These are phyloP conservation scores for Cathartes aura DNA, from an alignment of 2,113 vertebrate genomes.

Conservation along the genomic window DNA sequence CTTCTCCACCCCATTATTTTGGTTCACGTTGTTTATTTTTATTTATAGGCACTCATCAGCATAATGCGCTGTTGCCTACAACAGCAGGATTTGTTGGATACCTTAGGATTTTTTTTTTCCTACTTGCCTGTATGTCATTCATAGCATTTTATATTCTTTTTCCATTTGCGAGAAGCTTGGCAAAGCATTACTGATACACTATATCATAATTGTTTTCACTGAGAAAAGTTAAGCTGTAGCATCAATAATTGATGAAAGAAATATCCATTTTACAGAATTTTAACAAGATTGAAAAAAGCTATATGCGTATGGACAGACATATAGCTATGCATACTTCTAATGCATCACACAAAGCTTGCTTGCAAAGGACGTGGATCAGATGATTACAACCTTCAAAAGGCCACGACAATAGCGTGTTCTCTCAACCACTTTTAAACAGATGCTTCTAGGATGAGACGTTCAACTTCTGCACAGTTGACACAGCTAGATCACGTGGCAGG, in stretches of 20 bases:
- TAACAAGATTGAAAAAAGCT: not conserved
- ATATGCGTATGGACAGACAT: not conserved
- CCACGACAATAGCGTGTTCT: not conserved
- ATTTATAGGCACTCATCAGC: constrained; percentile 11
- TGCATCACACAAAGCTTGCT: not conserved
- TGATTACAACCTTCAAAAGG: not conserved
- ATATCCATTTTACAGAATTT: not conserved
- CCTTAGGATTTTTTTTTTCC: not conserved
- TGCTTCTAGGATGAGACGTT: not conserved
- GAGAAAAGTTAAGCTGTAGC: not conserved
- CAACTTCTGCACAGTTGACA: not conserved
- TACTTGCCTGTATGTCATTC: not conserved
- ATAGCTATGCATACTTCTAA: rapidly evolving
- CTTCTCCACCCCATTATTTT: not conserved
- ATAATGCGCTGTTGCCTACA: not conserved
- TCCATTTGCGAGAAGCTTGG: constrained; percentile 2
- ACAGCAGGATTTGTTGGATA: not conserved
- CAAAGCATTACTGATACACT: not conserved
- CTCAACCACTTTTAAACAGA: not conserved
- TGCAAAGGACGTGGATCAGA: not conserved
- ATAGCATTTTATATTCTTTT: not conserved
- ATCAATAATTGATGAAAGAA: constrained; percentile 12
- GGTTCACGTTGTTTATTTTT: not conserved
- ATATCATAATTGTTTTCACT: not conserved
- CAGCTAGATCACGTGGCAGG: not conserved